Evolutionary conservation across 2,113 vertebrate genomes (phyloP), one percentile per base, ranked within the genome.

Genomic region (Tyto alba): DNA sequence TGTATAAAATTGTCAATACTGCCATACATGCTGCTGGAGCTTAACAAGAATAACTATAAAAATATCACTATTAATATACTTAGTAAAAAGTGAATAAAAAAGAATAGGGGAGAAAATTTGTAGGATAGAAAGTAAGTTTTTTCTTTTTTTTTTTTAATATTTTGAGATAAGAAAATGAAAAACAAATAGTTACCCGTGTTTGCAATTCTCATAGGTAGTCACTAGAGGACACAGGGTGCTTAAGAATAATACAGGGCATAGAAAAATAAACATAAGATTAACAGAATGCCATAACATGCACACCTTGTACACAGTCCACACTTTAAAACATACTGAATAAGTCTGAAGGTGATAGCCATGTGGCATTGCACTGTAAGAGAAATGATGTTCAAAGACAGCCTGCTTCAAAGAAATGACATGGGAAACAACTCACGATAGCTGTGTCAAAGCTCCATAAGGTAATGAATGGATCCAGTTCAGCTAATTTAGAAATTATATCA

Each of bases 211-310:
- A 43, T 72, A 41, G 25, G 20, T 23, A 89, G 60, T 87, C 75
- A 68, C 71, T 83, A 97, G 88, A 92, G 88, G 96, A 89, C 57
- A 78, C 13, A 87, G 75, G 27, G 43, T 71, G 26, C 29, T 94
- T 48, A 67, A 86, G 36, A 66, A 89, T 87, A 40, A 43, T 11
- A 17, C 43, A 75, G 41, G 6, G 38, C 23, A 34, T 9, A 25
- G 40, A 15, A 77, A 76, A 84, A 78, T 29, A 48, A 66, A 32
- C 16, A 6, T 4, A 57, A 62, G 30, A 63, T 81, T 84, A 76
- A n/a, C 38, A 71, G 38, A 55, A 40, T 66, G 22, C 20, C 23
- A 27, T 48, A 74, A 45, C 0, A 3, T 55, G 22, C 30, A 43
- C 23, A 60, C 16, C 6, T 89, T 56, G 47, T 29, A 38, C 6